Conservation (phyloP, 2,113 vertebrate species). For the Butorides virescens region DNA sequence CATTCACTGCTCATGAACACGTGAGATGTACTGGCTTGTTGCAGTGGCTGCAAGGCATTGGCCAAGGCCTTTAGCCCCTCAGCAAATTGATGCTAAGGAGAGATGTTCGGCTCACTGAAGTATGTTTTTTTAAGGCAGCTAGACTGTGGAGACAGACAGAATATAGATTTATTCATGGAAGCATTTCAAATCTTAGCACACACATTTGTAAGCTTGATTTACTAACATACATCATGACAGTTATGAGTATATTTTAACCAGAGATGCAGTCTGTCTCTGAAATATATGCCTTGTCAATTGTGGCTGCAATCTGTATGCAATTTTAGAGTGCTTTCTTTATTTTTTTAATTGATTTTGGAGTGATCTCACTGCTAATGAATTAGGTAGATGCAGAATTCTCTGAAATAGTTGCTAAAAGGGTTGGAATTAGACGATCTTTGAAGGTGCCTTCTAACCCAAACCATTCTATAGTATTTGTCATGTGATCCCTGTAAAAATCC, state of each 20-base stretch:
- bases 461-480: neutral
- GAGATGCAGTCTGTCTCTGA: neutral
- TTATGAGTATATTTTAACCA: neutral
- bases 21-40: neutral
- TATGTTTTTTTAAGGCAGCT: neutral
- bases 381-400: neutral
- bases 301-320: neutral
- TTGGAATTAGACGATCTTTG: neutral
- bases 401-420: neutral
- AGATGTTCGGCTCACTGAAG: neutral
- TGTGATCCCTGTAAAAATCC: neutral
- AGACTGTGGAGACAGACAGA: neutral
- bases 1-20: neutral
- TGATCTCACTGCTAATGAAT: neutral
- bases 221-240: neutral
- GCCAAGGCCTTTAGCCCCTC: neutral
- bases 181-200: neutral
- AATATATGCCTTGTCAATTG: neutral
- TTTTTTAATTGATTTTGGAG: neutral
- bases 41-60: neutral
- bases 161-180: constrained; percentile 9
- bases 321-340: neutral
- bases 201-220: constrained; percentile 1
- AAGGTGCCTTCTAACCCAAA: neutral
- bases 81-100: neutral